These are phyloP conservation scores for Agriopis aurantiaria DNA, from an alignment of 2,888 invertebrate species.

Conservation along the genomic window DNA sequence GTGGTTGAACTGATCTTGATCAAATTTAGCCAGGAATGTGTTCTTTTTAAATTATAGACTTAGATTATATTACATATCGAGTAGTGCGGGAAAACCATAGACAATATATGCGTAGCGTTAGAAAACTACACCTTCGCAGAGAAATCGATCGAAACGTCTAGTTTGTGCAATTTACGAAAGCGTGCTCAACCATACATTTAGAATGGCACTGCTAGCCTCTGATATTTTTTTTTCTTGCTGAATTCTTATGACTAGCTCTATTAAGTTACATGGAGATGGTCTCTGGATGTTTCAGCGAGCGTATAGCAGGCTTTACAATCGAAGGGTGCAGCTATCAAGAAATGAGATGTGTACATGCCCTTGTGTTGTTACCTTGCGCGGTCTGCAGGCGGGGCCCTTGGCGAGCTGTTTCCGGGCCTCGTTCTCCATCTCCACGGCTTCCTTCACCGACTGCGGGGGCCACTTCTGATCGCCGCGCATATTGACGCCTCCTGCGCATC, in stretches of 20 bases:
- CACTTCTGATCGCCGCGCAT: constrained; percentile 96
- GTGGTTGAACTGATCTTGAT: not conserved
- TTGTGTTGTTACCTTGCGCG: constrained; percentile 85
- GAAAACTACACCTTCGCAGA: no score
- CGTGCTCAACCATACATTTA: no score
- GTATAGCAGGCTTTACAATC: not conserved
- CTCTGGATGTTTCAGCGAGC: not conserved
- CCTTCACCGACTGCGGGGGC: constrained; percentile 93
- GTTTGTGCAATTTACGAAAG: no score
- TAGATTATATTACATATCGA: not conserved
- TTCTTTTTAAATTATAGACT: not conserved
- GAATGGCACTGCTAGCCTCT: no score
- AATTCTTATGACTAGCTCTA: no score
- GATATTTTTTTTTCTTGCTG: no score
- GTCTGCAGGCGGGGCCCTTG: constrained; percentile 91
- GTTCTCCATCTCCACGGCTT: constrained; percentile 91
- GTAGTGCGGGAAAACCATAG: not conserved
- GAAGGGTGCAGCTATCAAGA: not conserved
- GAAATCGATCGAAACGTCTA: no score
- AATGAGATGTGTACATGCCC: not conserved
- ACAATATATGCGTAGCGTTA: no score
- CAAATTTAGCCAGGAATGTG: not conserved
- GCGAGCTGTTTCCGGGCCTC: constrained; percentile 90
- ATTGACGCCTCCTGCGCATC: constrained; percentile 89
- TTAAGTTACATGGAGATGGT: no score